phyloP scores from a whole-genome alignment of 2,113 vertebrate species.

The Ochotona princeps region DNA sequence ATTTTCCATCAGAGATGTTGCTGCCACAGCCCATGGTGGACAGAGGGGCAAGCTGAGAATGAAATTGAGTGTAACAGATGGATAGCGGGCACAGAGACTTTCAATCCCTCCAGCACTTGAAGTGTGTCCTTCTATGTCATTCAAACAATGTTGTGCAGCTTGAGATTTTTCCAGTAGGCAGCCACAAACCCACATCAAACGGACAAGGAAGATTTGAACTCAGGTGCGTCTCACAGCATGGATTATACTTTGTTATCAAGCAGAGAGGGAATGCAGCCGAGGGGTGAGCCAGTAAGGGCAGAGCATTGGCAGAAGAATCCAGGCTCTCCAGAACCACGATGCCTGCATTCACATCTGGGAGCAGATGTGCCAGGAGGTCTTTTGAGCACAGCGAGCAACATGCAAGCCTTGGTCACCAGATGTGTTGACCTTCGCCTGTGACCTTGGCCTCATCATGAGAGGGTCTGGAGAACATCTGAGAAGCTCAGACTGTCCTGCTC shows the following conservation, averaged over 20 bases:
- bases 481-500: background rate
- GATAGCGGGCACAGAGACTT: rapidly evolving
- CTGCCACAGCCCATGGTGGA: background rate
- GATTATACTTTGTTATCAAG: rapidly evolving
- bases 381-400: rapidly evolving
- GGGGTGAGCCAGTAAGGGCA: background rate
- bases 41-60: too few species aligned
- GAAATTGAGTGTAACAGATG: too few species aligned
- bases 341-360: background rate
- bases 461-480: background rate
- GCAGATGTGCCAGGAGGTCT: rapidly evolving
- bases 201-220: background rate
- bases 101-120: rapidly evolving
- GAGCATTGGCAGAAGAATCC: rapidly evolving
- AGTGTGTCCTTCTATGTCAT: background rate
- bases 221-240: too few species aligned
- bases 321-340: rapidly evolving
- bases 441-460: background rate
- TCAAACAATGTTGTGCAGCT: rapidly evolving
- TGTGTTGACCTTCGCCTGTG: background rate
- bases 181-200: background rate
- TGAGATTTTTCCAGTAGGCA: background rate
- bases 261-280: background rate
- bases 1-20: background rate
- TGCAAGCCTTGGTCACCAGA: background rate